phyloP scores from a whole-genome alignment of 2,797 vertebrate genomes.

The Aviceda cuculoides region DNA sequence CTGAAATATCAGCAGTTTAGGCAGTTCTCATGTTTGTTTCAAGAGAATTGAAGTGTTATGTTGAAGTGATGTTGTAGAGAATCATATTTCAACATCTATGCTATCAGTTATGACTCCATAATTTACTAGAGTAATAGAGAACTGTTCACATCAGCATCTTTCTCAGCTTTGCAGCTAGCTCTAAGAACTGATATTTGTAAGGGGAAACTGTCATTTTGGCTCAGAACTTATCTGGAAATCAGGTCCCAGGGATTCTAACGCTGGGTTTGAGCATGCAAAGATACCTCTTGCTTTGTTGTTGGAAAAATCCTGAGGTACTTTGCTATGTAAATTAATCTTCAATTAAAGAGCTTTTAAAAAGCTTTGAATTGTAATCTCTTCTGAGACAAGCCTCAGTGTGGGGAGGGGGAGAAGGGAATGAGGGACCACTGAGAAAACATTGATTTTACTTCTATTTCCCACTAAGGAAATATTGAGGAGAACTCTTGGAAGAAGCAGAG shows the following conservation, averaged over 20 bases:
- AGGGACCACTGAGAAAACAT: neutral
- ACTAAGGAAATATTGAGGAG: neutral
- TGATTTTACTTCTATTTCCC: neutral
- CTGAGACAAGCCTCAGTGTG: neutral
- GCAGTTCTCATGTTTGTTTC: neutral
- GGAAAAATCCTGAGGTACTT: neutral
- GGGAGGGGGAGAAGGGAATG: neutral
- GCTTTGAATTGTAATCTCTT: neutral
- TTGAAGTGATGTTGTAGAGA: neutral
- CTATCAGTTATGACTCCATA: neutral
- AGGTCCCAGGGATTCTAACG: neutral
- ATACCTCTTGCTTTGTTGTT: neutral
- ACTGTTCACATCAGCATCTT: neutral
- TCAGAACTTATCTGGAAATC: neutral
- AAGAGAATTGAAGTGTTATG: neutral
- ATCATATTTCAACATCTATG: accelerated
- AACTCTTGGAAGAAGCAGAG: neutral
- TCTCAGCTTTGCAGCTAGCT: neutral
- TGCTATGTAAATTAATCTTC: neutral
- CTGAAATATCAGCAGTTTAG: neutral
- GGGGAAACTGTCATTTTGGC: neutral
- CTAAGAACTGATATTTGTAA: neutral
- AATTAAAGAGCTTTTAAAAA: neutral
- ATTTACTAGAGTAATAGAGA: neutral
- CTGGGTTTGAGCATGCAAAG: neutral